Evolutionary conservation across 2,113 vertebrate genomes (phyloP), one percentile per base, ranked within the genome.

Genomic region (Tenebrosternarchus preto): DNA sequence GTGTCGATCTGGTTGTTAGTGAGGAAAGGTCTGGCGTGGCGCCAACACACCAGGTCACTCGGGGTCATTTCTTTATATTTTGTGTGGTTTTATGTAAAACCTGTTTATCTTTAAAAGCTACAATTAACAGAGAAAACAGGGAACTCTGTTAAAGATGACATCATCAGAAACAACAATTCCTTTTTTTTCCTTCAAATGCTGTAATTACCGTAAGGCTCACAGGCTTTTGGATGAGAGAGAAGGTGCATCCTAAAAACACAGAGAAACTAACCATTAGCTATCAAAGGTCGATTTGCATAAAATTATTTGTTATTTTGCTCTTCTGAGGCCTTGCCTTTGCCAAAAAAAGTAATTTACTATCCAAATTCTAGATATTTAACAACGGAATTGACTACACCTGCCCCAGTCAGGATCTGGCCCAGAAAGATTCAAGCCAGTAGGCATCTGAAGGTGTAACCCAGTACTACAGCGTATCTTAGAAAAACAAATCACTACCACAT

Each of bases 121-220:
- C 63, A 66, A 64, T 64, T 64, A 64, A 33, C 27, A 20, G 63
- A 33, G 63, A 33, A 66, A 66, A 66, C 63, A 33, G 9, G 25
- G 16, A 66, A 17, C 63, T 66, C 63, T 66, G 63, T 33, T 31
- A 19, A 20, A 66, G 63, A 66, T 20, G 63, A 66, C 7, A 29
- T 63, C 63, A 66, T 66, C 31, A 66, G 29, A 66, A 66, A 31
- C 15, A 66, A 66, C 27, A 33, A 33, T 33, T 73, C 59, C 33
- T 33, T 59, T 69, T 56, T 57, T 27, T 64, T 17, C 19, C 5
- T 29, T 17, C 60, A 17, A 33, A 33, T 7, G 29, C 25, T 63
- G 29, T 66, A 33, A 66, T 66, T 19, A 17, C 7, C 11, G 17
- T 29, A 15, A 16, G 15, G 25, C 24, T 15, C 63, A 33, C 19